Conservation (phyloP, 2,888 invertebrate genomes). For the Apeira syringaria region DNA sequence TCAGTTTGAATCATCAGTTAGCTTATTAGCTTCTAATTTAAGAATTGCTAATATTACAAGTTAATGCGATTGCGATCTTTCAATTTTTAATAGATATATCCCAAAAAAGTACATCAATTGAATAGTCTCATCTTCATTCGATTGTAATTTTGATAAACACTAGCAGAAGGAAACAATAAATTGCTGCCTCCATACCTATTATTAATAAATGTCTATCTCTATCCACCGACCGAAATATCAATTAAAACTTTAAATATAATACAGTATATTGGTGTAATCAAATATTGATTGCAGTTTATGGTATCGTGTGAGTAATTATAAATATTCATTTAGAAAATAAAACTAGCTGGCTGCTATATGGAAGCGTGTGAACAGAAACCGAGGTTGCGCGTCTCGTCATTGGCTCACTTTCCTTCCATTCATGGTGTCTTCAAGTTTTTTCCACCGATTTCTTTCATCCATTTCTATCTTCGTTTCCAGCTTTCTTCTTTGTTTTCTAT, state of each 20-base stretch:
- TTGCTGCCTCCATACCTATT: neutral
- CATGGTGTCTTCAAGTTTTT: conserved; percentile 77
- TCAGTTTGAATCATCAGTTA: too few relatives aligned
- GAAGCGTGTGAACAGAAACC: conserved; percentile 78
- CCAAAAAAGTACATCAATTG: too few relatives aligned
- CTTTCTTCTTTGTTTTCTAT: conserved; percentile 64
- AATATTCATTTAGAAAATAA: conserved; percentile 54
- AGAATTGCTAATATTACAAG: too few relatives aligned
- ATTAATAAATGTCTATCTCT: conserved; percentile 3
- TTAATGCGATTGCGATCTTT: too few relatives aligned
- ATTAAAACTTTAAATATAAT: conserved; percentile 17
- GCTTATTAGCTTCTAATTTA: too few relatives aligned
- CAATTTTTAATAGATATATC: too few relatives aligned
- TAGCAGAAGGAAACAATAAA: conserved; percentile 17
- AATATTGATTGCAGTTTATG: conserved; percentile 29
- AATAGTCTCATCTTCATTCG: too few relatives aligned
- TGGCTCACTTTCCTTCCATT: conserved; percentile 81
- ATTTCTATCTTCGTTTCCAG: conserved; percentile 64
- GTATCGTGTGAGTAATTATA: conserved; percentile 33
- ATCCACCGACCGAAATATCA: conserved; percentile 7
- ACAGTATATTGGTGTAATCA: conserved; percentile 13
- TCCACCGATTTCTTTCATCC: conserved; percentile 74
- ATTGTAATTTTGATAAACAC: too few relatives aligned
- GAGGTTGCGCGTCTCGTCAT: conserved; percentile 54
- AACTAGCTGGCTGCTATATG: conserved; percentile 44